Percentiles rank a stretch among this genome's conserved stretches.
phyloP scores from a whole-genome alignment of 2,888 invertebrate species.

The Drosophila parthenogenetica region DNA sequence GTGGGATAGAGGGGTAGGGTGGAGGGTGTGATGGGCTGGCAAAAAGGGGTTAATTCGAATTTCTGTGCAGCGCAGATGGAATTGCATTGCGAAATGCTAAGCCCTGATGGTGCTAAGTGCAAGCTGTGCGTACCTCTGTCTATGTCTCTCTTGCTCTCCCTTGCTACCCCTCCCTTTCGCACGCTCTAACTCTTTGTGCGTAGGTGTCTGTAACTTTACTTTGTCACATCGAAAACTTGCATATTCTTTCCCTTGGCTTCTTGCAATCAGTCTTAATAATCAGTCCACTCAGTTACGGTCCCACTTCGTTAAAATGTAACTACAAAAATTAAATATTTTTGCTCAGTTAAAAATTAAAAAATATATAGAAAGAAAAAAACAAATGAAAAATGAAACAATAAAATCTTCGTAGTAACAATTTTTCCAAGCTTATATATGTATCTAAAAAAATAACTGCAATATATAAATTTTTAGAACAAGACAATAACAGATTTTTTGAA shows the following conservation, averaged over 20 bases:
- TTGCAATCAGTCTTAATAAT: too few species aligned
- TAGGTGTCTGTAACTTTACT: slow-evolving; percentile 6
- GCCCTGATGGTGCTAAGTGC: slow-evolving; percentile 40
- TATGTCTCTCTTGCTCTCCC: not conserved
- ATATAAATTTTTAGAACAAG: too few species aligned
- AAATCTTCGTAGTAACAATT: too few species aligned
- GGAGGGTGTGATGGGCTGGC: not conserved
- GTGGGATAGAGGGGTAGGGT: not conserved
- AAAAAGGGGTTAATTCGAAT: slow-evolving; percentile 44
- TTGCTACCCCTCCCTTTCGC: not conserved
- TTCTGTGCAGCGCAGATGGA: slow-evolving; percentile 51
- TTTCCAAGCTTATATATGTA: too few species aligned
- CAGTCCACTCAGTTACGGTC: not conserved
- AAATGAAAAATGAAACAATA: too few species aligned
- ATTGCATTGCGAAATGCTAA: slow-evolving; percentile 51
- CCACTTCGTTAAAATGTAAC: not conserved
- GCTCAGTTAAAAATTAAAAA: too few species aligned
- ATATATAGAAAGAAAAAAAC: too few species aligned
- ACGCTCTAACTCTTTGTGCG: not conserved
- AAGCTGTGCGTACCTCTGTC: slow-evolving; percentile 16
- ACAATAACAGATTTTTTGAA: too few species aligned
- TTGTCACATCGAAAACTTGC: slow-evolving; percentile 24
- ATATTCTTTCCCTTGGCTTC: slow-evolving; percentile 27
- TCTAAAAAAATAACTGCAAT: too few species aligned
- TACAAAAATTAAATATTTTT: too few species aligned